A percentile compares a stretch with the other conserved stretches of the same genome.
Conservation (phyloP, 2,113 vertebrate species). For the Brachirus orientalis region DNA sequence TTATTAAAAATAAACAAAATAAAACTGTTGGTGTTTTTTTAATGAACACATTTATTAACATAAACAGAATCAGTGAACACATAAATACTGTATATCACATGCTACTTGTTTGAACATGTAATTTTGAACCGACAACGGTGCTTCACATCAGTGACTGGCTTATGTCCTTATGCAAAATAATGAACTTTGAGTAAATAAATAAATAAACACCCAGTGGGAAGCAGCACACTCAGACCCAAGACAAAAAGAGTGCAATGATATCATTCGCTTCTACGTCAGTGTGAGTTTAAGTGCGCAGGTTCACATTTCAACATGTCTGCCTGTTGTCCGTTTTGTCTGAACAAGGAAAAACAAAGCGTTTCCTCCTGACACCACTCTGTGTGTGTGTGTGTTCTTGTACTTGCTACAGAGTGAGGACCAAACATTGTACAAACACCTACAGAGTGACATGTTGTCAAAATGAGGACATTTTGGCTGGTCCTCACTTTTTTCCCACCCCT, state of each 20-base stretch:
- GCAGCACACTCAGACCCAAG: neutral
- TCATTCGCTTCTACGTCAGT: slow-evolving; percentile 8
- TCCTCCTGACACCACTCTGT: neutral
- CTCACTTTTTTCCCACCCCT: too few relatives aligned
- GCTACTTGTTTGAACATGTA: too few relatives aligned
- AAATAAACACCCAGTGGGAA: neutral
- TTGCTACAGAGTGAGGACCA: too few relatives aligned
- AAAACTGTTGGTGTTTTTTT: too few relatives aligned
- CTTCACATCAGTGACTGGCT: neutral
- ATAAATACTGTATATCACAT: too few relatives aligned
- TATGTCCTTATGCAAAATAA: neutral
- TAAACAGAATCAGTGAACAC: too few relatives aligned
- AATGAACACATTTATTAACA: too few relatives aligned
- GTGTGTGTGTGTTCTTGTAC: slow-evolving; percentile 2
- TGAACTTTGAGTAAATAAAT: neutral
- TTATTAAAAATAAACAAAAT: too few relatives aligned
- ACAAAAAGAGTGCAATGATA: slow-evolving; percentile 22
- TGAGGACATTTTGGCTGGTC: too few relatives aligned
- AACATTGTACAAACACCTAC: too few relatives aligned
- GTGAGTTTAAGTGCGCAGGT: slow-evolving; percentile 44
- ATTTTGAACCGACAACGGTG: too few relatives aligned
- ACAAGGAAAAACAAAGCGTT: slow-evolving; percentile 21
- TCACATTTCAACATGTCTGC: slow-evolving; percentile 56
- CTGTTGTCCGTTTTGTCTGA: slow-evolving; percentile 32
- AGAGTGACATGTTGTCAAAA: too few relatives aligned